These are phyloP conservation scores for Caerostris extrusa DNA, from an alignment of 1,140 invertebrate genomes.

Conservation along the genomic window DNA sequence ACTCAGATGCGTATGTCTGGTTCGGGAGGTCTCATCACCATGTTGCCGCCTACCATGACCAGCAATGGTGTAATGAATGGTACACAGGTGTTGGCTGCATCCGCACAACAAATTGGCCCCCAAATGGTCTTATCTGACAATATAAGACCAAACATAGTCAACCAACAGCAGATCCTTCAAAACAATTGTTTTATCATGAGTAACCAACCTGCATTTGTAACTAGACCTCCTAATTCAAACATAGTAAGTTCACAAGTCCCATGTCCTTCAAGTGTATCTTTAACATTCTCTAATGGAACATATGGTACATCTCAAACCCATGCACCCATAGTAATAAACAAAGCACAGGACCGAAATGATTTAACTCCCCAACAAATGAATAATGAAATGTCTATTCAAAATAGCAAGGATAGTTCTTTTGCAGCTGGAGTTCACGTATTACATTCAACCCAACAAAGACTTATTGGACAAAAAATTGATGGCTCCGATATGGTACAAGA, in stretches of 20 bases:
- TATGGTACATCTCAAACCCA: slow-evolving; percentile 52
- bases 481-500: slow-evolving; percentile 53
- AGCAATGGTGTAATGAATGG: slow-evolving; percentile 70
- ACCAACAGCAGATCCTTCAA: slow-evolving; percentile 75
- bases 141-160: slow-evolving; percentile 72
- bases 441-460: slow-evolving; percentile 51
- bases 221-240: slow-evolving; percentile 62
- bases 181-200: slow-evolving; percentile 78
- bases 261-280: slow-evolving; percentile 64
- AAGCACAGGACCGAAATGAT: slow-evolving; percentile 71
- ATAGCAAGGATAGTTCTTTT: slow-evolving; percentile 65
- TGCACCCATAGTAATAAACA: slow-evolving; percentile 39
- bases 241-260: slow-evolving; percentile 65
- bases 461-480: slow-evolving; percentile 55
- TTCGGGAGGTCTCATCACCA: slow-evolving; percentile 67
- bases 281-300: slow-evolving; percentile 71
- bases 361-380: slow-evolving; percentile 46
- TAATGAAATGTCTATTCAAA: slow-evolving; percentile 59
- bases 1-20: slow-evolving; percentile 75
- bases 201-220: slow-evolving; percentile 72
- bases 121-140: slow-evolving; percentile 73
- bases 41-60: slow-evolving; percentile 70
- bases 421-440: slow-evolving; percentile 49
- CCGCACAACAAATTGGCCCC: slow-evolving; percentile 67
- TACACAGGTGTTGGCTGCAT: slow-evolving; percentile 71